phyloP scores from a whole-genome alignment of 2,888 invertebrate genomes.

The Elysia crispata region DNA sequence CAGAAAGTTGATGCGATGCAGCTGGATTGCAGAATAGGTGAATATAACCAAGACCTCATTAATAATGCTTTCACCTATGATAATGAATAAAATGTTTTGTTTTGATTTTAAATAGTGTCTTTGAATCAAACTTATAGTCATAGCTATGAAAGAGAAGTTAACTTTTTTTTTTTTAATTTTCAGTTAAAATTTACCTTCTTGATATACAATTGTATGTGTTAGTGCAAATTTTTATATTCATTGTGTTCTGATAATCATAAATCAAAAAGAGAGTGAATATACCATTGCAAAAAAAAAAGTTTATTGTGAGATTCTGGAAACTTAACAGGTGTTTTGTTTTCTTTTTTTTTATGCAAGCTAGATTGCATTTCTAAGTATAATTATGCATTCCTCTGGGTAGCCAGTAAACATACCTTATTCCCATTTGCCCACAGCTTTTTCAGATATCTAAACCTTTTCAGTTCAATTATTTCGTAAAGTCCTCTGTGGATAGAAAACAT shows the following conservation, averaged over 20 bases:
- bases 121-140: background rate
- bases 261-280: no score
- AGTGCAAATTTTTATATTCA: no score
- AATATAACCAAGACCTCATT: background rate
- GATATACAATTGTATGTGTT: no score
- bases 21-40: slow-evolving; percentile 58
- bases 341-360: background rate
- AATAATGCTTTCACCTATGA: background rate
- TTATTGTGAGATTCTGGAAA: no score
- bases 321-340: background rate
- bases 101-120: background rate
- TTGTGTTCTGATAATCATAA: no score
- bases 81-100: background rate
- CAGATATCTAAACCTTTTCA: slow-evolving; percentile 67
- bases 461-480: slow-evolving; percentile 62
- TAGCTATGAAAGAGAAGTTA: background rate
- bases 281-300: no score
- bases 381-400: background rate
- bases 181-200: background rate
- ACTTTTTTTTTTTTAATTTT: background rate
- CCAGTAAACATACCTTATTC: slow-evolving; percentile 64
- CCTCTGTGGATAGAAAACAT: slow-evolving; percentile 56
- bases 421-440: slow-evolving; percentile 72
- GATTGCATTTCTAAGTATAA: no score
- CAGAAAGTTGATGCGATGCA: slow-evolving; percentile 65